Base-by-base conservation (phyloP, 2,888 invertebrate species). In the Xestia ashworthii region DNA sequence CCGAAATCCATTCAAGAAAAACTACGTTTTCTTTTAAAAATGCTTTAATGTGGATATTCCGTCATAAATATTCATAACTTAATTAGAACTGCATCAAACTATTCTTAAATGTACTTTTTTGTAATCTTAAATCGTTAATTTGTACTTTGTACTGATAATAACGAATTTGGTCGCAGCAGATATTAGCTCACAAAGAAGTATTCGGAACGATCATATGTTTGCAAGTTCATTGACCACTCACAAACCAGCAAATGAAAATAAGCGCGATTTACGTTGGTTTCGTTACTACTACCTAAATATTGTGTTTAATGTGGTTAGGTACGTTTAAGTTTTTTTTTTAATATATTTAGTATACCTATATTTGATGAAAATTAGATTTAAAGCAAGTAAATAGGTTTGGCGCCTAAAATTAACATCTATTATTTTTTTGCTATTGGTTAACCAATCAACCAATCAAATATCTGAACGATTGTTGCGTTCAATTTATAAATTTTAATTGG, bases 151-250 rank as follows among this genome's bases (percentile, higher is more conserved):
- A 65, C 25, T 3, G 3, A 14, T n/a, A 78, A 41, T 58, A n/a
- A n/a, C 11, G 8, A 38, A 50, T 58, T 58, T 12, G 0, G 1
- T 14, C 12, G 2, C 3, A 0, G n/a, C 14, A 50, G 6, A 55
- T 19, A 0, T 3, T 0, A 0, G 12, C n/a, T 44, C 11, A 0
- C 3, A 48, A 16, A 46, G 0, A 19, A 74, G 67, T 71, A 78
- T 84, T 82, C 81, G 85, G 78, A 80, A 81, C 74, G 14, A 71
- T 66, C 81, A 80, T 78, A 71, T 89, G 85, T 84, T 82, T 66
- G 71, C 53, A 67, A 76, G 81, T 85, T 84, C 86, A 77, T 83
- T 84, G 87, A 72, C 90, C 86, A 89, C 22, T 89, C 78, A 81
- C 58, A 66, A 74, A 70, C 73, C 82, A 77, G 76, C 74, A 83